phyloP scores from a whole-genome alignment of 2,888 invertebrate species.

The Brachypalpus laphriformis region DNA sequence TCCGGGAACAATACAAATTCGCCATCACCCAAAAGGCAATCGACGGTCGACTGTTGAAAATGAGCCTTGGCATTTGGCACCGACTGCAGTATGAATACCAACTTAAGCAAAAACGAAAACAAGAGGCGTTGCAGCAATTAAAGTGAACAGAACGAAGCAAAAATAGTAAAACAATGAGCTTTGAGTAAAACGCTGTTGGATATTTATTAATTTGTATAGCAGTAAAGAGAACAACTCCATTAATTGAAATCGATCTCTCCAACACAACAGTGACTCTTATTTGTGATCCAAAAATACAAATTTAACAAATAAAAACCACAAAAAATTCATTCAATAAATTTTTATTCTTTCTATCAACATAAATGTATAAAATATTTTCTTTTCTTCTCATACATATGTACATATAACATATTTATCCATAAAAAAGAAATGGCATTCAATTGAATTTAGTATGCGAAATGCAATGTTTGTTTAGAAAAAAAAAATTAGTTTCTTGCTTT shows the following conservation, averaged over 20 bases:
- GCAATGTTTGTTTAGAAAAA: constrained; percentile 57
- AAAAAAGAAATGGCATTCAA: constrained; percentile 71
- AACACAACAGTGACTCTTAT: neutral
- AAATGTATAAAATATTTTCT: constrained; percentile 68
- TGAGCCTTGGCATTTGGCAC: constrained; percentile 95
- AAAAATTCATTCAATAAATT: constrained; percentile 57
- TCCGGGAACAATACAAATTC: constrained; percentile 84
- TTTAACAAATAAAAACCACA: neutral
- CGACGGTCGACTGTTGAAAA: constrained; percentile 88
- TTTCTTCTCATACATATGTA: constrained; percentile 10
- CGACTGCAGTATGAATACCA: constrained; percentile 86
- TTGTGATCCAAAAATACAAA: constrained; percentile 41
- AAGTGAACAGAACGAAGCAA: neutral
- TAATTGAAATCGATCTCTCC: constrained; percentile 8
- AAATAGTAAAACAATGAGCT: neutral
- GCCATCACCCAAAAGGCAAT: constrained; percentile 79
- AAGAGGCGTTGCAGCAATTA: neutral
- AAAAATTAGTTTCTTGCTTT: constrained; percentile 59
- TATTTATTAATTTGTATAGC: constrained; percentile 2
- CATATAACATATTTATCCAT: constrained; percentile 63
- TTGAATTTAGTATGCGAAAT: constrained; percentile 72
- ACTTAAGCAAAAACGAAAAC: constrained; percentile 43
- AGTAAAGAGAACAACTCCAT: neutral
- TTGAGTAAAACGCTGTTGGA: neutral
- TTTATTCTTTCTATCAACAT: constrained; percentile 69